Percentiles rank a stretch among this genome's conserved stretches.
Conservation (phyloP, 2,888 invertebrate species). For the Metellina segmentata region DNA sequence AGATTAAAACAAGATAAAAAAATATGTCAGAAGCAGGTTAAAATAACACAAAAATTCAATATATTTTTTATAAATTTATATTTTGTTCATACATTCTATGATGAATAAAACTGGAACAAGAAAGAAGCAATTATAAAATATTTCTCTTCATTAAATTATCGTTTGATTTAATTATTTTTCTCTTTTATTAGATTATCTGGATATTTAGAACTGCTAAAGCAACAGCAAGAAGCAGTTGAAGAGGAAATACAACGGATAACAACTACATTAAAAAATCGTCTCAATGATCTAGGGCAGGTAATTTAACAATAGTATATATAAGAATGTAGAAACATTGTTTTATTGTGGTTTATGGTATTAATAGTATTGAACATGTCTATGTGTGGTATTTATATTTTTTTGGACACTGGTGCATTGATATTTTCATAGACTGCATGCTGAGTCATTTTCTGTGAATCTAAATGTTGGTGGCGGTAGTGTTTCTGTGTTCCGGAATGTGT, state of each 20-base stretch:
- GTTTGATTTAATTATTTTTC: background rate
- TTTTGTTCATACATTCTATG: too few relatives aligned
- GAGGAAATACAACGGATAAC: conserved; percentile 72
- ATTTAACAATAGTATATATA: background rate
- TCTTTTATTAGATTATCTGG: conserved; percentile 43
- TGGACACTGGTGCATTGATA: background rate
- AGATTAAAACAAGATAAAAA: too few relatives aligned
- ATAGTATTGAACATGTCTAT: background rate
- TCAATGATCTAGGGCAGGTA: conserved; percentile 74
- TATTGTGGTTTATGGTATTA: background rate
- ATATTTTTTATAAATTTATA: too few relatives aligned
- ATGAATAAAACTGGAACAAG: too few relatives aligned
- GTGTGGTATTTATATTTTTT: background rate
- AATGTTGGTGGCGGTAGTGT: too few relatives aligned
- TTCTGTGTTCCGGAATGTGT: too few relatives aligned
- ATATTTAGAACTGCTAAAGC: conserved; percentile 68
- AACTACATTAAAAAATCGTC: conserved; percentile 62
- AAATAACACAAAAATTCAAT: too few relatives aligned
- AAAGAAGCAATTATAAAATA: too few relatives aligned
- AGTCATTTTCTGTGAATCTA: too few relatives aligned
- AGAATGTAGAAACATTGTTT: background rate
- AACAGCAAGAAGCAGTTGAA: conserved; percentile 74
- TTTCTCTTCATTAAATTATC: too few relatives aligned
- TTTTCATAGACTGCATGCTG: too few relatives aligned
- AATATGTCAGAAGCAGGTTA: too few relatives aligned